These are phyloP conservation scores for Vanacampus margaritifer DNA, from an alignment of 2,113 vertebrate genomes.

Conservation along the genomic window DNA sequence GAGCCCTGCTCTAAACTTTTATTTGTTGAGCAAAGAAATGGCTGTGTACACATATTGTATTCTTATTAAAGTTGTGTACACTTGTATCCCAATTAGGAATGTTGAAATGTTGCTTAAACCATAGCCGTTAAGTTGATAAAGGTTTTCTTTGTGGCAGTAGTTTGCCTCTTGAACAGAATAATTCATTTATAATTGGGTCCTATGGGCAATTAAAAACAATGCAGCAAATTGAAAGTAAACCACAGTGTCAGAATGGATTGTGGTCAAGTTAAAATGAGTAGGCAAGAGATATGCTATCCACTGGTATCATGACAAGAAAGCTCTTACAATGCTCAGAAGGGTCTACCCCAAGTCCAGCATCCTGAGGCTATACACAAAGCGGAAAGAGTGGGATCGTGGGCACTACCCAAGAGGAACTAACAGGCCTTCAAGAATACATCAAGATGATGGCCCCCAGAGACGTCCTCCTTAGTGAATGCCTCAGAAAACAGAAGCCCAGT, in stretches of 20 bases:
- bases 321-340: too few species aligned
- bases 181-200: constrained; percentile 1
- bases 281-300: too few species aligned
- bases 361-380: too few species aligned
- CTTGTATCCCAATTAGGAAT: neutral
- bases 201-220: neutral
- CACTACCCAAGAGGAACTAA: too few species aligned
- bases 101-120: neutral
- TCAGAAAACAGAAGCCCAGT: too few species aligned
- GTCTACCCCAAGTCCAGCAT: too few species aligned
- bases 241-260: neutral
- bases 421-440: too few species aligned
- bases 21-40: neutral
- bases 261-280: neutral
- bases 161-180: neutral
- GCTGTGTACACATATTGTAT: neutral
- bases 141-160: neutral
- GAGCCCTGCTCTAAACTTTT: too few species aligned
- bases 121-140: neutral
- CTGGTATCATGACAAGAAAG: too few species aligned
- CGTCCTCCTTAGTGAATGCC: too few species aligned
- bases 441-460: too few species aligned
- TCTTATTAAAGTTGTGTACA: neutral
- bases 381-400: too few species aligned
- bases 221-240: neutral